Evolutionary conservation across 2,113 vertebrate species (phyloP), one percentile per base, ranked within the genome.

Genomic region (Noctilio leporinus): DNA sequence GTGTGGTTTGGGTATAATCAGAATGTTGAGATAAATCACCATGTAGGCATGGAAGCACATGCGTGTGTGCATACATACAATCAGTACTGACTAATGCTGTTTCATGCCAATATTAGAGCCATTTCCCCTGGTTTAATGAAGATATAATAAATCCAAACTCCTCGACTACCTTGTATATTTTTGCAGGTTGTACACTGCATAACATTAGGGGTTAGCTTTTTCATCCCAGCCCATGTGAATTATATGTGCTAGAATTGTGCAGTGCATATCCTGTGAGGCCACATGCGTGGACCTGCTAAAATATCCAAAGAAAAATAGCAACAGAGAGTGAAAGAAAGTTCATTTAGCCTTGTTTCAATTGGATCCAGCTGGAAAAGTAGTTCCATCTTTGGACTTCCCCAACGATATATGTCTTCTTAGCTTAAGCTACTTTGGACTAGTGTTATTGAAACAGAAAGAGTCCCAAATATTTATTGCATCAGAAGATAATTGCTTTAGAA

Each of bases 31-130:
- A 70, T n/a, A 80, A 10, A 49, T 26, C 62, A 57, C 40, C 62
- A 30, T 4, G 16, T 35, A 30, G 57, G 57, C 12, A 14, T 35
- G n/a, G 16, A 53, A 40, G n/a, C 35, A 24, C 22, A 14, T 10
- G 9, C 1, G 22, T 28, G 3, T 8, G 2, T 10, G 28, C 4
- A 28, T 6, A 7, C 10, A 14, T 30, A 49, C 4, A 62, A 11
- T 30, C 30, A 49, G 22, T 62, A 59, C n/a, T 72, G 33, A 62
- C 19, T 40, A 33, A 43, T 80, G 43, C 5, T 59, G 12, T 26
- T 47, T 69, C 70, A 38, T 14, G 72, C 7, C 19, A 51, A 40
- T 30, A 72, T 72, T 49, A 49, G 47, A 33, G 51, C 19, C 64
- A 72, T 51, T 80, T 51, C 11, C 10, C 40, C 20, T 62, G 64